Evolutionary conservation across 2,797 vertebrate species (phyloP), one percentile per base, ranked within the genome.

Genomic region (Sphenopsis melanotis): DNA sequence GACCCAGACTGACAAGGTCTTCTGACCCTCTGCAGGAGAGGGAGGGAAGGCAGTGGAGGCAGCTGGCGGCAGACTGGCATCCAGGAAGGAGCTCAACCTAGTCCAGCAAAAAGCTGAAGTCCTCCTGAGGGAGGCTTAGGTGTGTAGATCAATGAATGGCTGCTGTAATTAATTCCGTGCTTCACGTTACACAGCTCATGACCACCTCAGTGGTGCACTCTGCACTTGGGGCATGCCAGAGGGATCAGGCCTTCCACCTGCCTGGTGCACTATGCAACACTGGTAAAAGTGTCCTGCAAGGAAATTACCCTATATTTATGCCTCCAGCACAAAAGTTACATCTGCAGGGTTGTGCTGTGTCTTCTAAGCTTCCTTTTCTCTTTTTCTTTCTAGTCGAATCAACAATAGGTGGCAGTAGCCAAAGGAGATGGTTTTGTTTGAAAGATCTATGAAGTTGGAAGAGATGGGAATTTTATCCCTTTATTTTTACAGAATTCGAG

Each of bases 321-420:
- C 36, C 53, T 87, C 34, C 9, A 24, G 53, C 57, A 75, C 46
- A 64, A 53, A 85, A 70, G 23, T 26, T 29, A 44, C 49, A 74
- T 39, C 36, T 24, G n/a, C 71, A 47, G 34, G 14, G 14, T 17
- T 71, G 14, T 71, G 29, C 76, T 75, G 26, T 49, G 32, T 56
- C 61, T 83, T 90, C 50, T 47, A 78, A 79, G 50, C 36, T 69
- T 68, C 32, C 37, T 88, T 83, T 88, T 60, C n/a, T 87, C 64
- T 65, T 69, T 86, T 57, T 66, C 29, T 78, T 88, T 65, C 59
- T 42, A 23, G 36, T 42, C 57, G 57, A 85, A 83, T 63, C 29
- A 74, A 77, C n/a, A 87, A 56, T 60, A 71, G 70, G 44, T 24
- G 32, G 24, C 39, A 57, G 61, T 20, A 78, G 37, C 50, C 52